Base-by-base conservation (phyloP, 1,140 invertebrate species). In the Hyphantria cunea region DNA sequence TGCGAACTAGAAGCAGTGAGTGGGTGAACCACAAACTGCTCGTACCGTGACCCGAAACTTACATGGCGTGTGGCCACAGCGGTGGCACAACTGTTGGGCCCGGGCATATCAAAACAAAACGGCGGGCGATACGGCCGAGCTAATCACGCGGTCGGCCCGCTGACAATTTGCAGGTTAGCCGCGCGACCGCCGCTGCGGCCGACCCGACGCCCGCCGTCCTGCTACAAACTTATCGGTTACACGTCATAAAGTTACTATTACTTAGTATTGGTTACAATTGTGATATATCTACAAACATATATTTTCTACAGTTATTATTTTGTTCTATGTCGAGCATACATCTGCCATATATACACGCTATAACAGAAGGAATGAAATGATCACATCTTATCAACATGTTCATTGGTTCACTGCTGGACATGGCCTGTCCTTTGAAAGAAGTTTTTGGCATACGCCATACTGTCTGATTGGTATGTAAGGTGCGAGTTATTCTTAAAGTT, bases 91-190 rank as follows among this genome's bases (percentile, higher is more conserved):
- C 17, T 65, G 64, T 55, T 45, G 49, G 64, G 67, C 62, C 31
- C 41, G 34, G 69, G 63, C 76, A 77, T 76, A 77, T 81, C 78
- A 78, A 78, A 82, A 79, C 72, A 75, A 75, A 80, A 75, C 72
- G 58, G 68, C 55, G 59, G 64, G 66, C 68, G 58, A 68, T 76
- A 72, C 64, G 72, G 72, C 51, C 63, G 66, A 74, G 70, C 78
- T 84, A 84, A 86, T 86, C 81, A 69, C 76, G 74, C 63, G 80
- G 76, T 74, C 73, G 71, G 72, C 54, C 55, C 63, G 66, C 76
- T 75, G 70, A 78, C 78, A 80, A 82, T 83, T 85, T 71, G 71
- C 78, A 80, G 80, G 80, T 83, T 83, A 79, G 67, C 80, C 79
- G 71, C 82, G 71, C 50, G 69, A 81, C 82, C 78, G 76, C 76